These are phyloP conservation scores for Monopis laevigella DNA, from an alignment of 2,888 invertebrate species.

Conservation along the genomic window DNA sequence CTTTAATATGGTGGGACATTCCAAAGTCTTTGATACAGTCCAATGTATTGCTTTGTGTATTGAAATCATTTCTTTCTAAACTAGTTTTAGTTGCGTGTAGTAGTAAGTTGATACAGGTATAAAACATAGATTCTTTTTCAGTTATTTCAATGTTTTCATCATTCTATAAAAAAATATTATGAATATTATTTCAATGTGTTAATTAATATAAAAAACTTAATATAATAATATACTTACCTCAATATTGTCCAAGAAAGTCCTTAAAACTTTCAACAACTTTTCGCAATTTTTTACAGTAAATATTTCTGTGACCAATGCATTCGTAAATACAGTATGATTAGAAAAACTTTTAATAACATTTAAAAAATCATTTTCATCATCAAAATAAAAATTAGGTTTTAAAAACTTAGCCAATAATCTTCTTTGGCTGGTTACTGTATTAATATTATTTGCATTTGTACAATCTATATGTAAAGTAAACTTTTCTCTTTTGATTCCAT, in stretches of 20 bases:
- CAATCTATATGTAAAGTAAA: constrained; percentile 29
- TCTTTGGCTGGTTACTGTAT: constrained; percentile 28
- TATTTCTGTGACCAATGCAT: constrained; percentile 33
- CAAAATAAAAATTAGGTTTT: constrained; percentile 36
- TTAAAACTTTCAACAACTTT: constrained; percentile 36
- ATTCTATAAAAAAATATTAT: constrained; percentile 22
- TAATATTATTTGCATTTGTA: constrained; percentile 26
- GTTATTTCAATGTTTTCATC: constrained; percentile 27
- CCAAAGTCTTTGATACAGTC: constrained; percentile 63
- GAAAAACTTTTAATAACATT: constrained; percentile 34
- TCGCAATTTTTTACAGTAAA: constrained; percentile 35
- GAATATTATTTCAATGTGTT: background rate
- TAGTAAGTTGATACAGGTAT: constrained; percentile 43
- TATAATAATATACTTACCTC: constrained; percentile 24
- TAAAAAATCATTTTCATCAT: constrained; percentile 37
- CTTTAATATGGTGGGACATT: constrained; percentile 35
- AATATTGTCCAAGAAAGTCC: constrained; percentile 29
- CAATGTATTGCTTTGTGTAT: constrained; percentile 63
- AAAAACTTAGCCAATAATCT: constrained; percentile 45
- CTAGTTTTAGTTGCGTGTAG: constrained; percentile 53
- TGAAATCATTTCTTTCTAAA: constrained; percentile 58
- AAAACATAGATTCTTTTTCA: constrained; percentile 41
- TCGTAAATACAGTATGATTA: constrained; percentile 46
- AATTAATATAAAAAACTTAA: constrained; percentile 5
- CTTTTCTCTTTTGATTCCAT: constrained; percentile 23